These are phyloP conservation scores for Podarcis cretensis DNA, from an alignment of 2,113 vertebrate genomes.

Conservation along the genomic window DNA sequence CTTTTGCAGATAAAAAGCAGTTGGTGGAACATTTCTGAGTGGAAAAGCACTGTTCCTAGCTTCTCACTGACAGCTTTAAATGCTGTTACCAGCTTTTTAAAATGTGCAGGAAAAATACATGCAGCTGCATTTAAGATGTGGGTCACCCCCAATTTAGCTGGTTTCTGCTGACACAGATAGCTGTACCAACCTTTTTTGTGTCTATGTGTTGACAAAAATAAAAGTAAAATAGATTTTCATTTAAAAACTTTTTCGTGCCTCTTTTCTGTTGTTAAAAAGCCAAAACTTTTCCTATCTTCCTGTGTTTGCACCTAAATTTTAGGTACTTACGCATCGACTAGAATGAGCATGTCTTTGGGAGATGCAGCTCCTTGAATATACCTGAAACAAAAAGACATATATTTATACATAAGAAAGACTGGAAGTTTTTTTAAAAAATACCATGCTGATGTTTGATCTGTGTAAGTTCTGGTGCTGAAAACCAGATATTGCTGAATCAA, in stretches of 20 bases:
- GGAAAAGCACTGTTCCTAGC: background rate
- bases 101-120: background rate
- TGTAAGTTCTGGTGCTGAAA: fast-evolving
- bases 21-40: background rate
- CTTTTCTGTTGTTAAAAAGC: background rate
- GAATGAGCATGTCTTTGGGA: slow-evolving; percentile 98
- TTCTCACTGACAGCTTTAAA: background rate
- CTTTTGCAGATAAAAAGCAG: background rate
- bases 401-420: background rate
- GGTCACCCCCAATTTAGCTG: background rate
- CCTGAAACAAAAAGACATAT: slow-evolving; percentile 77
- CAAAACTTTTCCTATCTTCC: background rate
- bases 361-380: slow-evolving; percentile 98
- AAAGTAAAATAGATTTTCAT: background rate
- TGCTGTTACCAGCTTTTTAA: background rate
- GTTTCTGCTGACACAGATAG: slow-evolving; percentile 5
- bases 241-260: slow-evolving; percentile 4
- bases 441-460: fast-evolving
- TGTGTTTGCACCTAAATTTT: slow-evolving; percentile 42
- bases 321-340: slow-evolving; percentile 95
- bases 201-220: background rate
- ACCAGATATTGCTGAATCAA: background rate
- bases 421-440: background rate
- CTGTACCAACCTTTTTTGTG: background rate
- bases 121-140: background rate